These are phyloP conservation scores for Miltochrista miniata DNA, from an alignment of 2,888 invertebrate species.

Conservation along the genomic window DNA sequence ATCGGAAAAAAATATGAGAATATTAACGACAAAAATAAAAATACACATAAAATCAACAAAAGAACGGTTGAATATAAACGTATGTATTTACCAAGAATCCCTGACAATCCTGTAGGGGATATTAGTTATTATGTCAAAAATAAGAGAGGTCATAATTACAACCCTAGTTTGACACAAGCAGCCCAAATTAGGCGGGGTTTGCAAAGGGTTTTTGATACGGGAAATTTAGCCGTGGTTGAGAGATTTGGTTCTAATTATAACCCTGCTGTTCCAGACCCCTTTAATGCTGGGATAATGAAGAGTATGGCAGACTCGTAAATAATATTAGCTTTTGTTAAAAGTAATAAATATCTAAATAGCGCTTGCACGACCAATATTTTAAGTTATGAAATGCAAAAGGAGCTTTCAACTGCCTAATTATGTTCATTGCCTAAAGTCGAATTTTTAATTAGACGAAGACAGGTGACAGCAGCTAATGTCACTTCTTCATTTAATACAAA, in stretches of 20 bases:
- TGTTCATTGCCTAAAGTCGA: no score
- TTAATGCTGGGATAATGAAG: slow-evolving; percentile 30
- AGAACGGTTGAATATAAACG: slow-evolving; percentile 41
- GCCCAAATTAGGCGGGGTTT: slow-evolving; percentile 46
- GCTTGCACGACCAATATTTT: no score
- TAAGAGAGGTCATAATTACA: slow-evolving; percentile 45
- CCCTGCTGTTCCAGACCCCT: slow-evolving; percentile 44
- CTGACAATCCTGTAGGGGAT: slow-evolving; percentile 52
- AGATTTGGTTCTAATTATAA: slow-evolving; percentile 62
- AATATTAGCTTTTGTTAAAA: no score
- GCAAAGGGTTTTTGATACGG: slow-evolving; percentile 49
- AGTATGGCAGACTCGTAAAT: slow-evolving; percentile 35
- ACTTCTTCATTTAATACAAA: no score
- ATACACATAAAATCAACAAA: slow-evolving; percentile 20
- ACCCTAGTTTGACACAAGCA: slow-evolving; percentile 44
- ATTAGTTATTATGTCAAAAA: slow-evolving; percentile 63
- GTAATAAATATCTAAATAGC: no score
- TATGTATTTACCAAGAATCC: slow-evolving; percentile 40
- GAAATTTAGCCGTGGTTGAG: slow-evolving; percentile 53
- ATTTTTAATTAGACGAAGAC: no score
- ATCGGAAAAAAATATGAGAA: slow-evolving; percentile 2
- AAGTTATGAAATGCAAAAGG: no score
- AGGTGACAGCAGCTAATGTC: no score
- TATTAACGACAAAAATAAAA: not conserved
- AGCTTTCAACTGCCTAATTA: no score